phyloP scores from a whole-genome alignment of 2,888 invertebrate genomes.

The Kryphioiulus occultus region DNA sequence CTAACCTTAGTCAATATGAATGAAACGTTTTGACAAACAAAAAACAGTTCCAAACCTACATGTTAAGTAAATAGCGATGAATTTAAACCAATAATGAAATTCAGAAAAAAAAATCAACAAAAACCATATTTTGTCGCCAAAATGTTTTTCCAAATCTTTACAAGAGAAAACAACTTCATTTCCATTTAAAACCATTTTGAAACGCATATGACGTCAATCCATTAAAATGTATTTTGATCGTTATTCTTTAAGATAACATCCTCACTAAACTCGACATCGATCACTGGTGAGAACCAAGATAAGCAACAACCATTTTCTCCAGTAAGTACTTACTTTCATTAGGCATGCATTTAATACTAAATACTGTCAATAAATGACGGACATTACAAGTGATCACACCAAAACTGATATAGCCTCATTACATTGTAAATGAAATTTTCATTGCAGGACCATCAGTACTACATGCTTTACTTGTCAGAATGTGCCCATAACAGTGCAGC shows the following conservation, averaged over 20 bases:
- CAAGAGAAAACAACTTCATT: too few species aligned
- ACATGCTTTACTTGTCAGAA: constrained; percentile 35
- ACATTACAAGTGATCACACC: neutral
- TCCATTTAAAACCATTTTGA: too few species aligned
- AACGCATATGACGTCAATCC: too few species aligned
- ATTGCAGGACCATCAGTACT: constrained; percentile 6
- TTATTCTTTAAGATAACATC: neutral
- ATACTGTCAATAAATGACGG: neutral
- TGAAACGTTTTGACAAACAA: too few species aligned
- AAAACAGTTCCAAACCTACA: too few species aligned
- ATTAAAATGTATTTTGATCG: too few species aligned
- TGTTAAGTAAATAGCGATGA: too few species aligned
- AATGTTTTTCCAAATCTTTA: too few species aligned
- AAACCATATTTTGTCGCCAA: too few species aligned
- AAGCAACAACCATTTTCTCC: neutral
- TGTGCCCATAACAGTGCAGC: neutral
- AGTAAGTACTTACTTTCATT: neutral
- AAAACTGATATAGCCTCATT: neutral
- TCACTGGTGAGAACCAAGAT: neutral
- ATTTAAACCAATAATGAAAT: too few species aligned
- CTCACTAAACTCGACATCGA: neutral
- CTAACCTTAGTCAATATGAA: too few species aligned
- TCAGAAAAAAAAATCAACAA: too few species aligned
- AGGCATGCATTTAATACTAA: neutral
- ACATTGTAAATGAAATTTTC: neutral